Conservation (phyloP, 1,140 invertebrate genomes). For the Telenomus remus region DNA sequence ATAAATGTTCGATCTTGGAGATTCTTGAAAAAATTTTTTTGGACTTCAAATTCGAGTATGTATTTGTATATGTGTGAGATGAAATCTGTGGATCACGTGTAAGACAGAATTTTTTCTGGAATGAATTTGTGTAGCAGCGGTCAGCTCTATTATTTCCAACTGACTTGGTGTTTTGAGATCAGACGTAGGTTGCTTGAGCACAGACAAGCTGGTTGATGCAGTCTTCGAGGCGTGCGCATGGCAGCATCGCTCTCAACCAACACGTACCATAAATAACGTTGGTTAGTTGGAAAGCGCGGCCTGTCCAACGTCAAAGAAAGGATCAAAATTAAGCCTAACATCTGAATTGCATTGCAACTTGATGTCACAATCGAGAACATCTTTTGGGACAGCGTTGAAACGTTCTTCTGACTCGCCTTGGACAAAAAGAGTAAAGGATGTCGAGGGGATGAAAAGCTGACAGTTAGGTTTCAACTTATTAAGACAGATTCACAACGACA, state of each 20-base stretch:
- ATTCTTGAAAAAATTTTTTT: background rate
- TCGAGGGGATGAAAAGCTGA: constrained; percentile 58
- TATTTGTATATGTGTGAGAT: background rate
- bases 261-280: constrained; percentile 9
- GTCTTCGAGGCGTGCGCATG: constrained; percentile 7
- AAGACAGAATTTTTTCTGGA: background rate
- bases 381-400: constrained; percentile 50
- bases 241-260: background rate
- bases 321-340: background rate
- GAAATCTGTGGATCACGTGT: background rate
- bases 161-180: background rate
- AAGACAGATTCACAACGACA: constrained; percentile 47
- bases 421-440: constrained; percentile 3
- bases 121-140: background rate
- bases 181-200: constrained; percentile 6
- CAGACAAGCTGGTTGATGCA: background rate
- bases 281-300: background rate
- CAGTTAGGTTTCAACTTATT: constrained; percentile 60
- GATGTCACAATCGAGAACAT: constrained; percentile 37
- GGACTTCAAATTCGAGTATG: too few relatives aligned
- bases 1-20: background rate
- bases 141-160: constrained; percentile 10
- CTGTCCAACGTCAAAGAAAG: constrained; percentile 4
- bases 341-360: constrained; percentile 28
- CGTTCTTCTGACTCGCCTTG: constrained; percentile 22